Base-by-base conservation (phyloP, 2,888 invertebrate species). In the Morinoia aosen region DNA sequence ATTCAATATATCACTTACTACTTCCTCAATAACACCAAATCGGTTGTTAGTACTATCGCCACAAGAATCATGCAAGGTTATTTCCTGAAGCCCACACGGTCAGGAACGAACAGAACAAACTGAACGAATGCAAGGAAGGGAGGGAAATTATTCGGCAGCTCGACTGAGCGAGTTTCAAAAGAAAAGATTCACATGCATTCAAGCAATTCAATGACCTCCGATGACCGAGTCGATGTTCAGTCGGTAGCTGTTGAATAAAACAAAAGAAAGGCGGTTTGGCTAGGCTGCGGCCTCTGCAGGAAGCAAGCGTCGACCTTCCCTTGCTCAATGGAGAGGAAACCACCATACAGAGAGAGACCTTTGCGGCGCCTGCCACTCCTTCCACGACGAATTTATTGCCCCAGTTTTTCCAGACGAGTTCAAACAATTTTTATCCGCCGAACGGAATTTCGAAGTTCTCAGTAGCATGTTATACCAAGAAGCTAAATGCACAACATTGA, bases 271-370 rank as follows among this genome's bases (percentile, higher is more conserved):
- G 93, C 58, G 76, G 56, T 58, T 33, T 39, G 93, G 93, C 40
- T n/a, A 57, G 57, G 56, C 93, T 93, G 25, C 16, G 93, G 93
- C 8, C 56, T 57, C 56, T 57, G 10, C 93, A 93, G 93, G 93
- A 56, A 57, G 93, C 93, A 57, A 39, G 33, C 16, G 93, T 57
- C 90, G 93, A 93, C 93, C 93, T 93, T 93, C 48, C 57, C 58
- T 57, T 93, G 93, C 57, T 93, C 93, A 93, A 93, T 93, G 93
- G 93, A 56, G 93, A 57, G 93, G 93, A 93, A 93, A 93, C 57
- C 12, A 57, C 57, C 93, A 90, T 40, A 90, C 40, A 88, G 88
- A 48, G 48, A 48, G 48, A 48, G 48, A 88, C 88, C n/a, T 88
- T n/a, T 39, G 25, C 40, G 48, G 8, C 39, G 39, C 40, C 16